Percentiles rank a stretch among this genome's conserved stretches.
Evolutionary conservation across 1,140 invertebrate species (phyloP).

Genomic region (Drosophila pseudoobscura): DNA sequence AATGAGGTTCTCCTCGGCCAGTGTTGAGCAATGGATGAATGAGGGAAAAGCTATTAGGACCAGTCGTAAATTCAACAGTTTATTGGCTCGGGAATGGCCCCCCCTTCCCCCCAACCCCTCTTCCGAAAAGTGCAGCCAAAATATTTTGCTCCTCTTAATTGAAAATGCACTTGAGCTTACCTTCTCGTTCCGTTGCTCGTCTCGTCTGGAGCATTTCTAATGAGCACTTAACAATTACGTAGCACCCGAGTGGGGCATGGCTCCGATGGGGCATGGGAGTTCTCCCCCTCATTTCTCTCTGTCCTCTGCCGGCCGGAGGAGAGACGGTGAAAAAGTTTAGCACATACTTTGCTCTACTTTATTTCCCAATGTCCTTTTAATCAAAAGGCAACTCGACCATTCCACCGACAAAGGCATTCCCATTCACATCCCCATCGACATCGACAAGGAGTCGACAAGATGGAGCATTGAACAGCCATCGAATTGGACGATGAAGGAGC

Average conservation of each 20-base stretch:
- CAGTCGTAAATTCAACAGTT: slow-evolving; percentile 73
- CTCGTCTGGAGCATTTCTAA: slow-evolving; percentile 70
- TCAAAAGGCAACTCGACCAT: slow-evolving; percentile 64
- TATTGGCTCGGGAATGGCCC: slow-evolving; percentile 45
- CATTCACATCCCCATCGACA: slow-evolving; percentile 13
- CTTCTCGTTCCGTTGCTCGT: not conserved
- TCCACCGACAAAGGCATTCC: slow-evolving; percentile 52
- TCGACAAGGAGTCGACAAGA: slow-evolving; percentile 15
- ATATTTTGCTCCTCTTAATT: slow-evolving; percentile 74
- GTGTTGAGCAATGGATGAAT: slow-evolving; percentile 55
- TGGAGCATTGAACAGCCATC: slow-evolving; percentile 29
- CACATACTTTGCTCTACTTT: slow-evolving; percentile 60
- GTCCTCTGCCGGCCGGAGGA: not conserved
- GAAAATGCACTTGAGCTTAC: slow-evolving; percentile 69
- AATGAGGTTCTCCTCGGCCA: slow-evolving; percentile 38
- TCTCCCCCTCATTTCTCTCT: slow-evolving; percentile 8
- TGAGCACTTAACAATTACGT: slow-evolving; percentile 81
- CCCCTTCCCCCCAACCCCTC: not conserved
- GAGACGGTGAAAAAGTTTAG: slow-evolving; percentile 38
- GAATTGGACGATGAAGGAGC: slow-evolving; percentile 3
- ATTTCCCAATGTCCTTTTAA: slow-evolving; percentile 65
- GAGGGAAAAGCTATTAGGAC: slow-evolving; percentile 71
- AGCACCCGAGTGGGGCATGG: slow-evolving; percentile 27
- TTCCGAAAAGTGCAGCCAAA: slow-evolving; percentile 58
- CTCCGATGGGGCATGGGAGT: slow-evolving; percentile 13